Percentiles rank a stretch among this genome's conserved stretches.
phyloP scores from a whole-genome alignment of 1,140 invertebrate genomes.

The Drosophila nasuta region DNA sequence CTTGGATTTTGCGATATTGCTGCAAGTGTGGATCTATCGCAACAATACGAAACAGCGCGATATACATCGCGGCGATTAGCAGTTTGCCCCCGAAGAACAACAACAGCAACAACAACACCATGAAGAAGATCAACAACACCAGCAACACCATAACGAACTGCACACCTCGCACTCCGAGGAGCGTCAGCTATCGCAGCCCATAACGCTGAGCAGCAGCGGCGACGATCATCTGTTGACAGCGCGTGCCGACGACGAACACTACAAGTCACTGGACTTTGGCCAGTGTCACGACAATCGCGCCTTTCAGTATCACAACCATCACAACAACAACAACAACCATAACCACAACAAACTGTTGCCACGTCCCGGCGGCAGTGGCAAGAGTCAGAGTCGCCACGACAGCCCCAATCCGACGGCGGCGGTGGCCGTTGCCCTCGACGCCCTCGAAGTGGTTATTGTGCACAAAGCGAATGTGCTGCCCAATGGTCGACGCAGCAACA shows the following conservation, averaged over 20 bases:
- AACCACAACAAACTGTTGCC: slow-evolving; percentile 66
- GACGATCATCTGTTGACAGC: slow-evolving; percentile 79
- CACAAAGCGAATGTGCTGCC: slow-evolving; percentile 53
- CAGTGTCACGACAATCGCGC: slow-evolving; percentile 82
- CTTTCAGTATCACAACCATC: slow-evolving; percentile 69
- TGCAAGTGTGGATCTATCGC: slow-evolving; percentile 88
- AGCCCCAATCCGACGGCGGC: slow-evolving; percentile 34
- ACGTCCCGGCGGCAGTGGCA: slow-evolving; percentile 67
- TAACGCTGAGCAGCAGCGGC: slow-evolving; percentile 73
- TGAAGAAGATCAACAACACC: slow-evolving; percentile 55
- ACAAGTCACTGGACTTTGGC: slow-evolving; percentile 64
- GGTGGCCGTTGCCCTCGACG: slow-evolving; percentile 48
- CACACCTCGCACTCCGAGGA: slow-evolving; percentile 74
- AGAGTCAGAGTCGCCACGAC: slow-evolving; percentile 51
- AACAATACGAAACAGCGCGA: slow-evolving; percentile 87
- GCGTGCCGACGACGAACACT: slow-evolving; percentile 76
- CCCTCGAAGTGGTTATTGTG: slow-evolving; percentile 64
- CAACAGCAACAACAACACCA: slow-evolving; percentile 64
- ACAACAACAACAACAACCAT: slow-evolving; percentile 70
- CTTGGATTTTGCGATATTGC: slow-evolving; percentile 85
- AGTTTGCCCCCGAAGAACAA: slow-evolving; percentile 86
- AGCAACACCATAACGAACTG: slow-evolving; percentile 56
- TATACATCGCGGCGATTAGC: slow-evolving; percentile 88
- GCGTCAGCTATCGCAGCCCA: slow-evolving; percentile 73
- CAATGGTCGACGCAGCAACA: slow-evolving; percentile 17